Base-by-base conservation (phyloP, 2,113 vertebrate genomes). In the Hippocampus abdominalis region DNA sequence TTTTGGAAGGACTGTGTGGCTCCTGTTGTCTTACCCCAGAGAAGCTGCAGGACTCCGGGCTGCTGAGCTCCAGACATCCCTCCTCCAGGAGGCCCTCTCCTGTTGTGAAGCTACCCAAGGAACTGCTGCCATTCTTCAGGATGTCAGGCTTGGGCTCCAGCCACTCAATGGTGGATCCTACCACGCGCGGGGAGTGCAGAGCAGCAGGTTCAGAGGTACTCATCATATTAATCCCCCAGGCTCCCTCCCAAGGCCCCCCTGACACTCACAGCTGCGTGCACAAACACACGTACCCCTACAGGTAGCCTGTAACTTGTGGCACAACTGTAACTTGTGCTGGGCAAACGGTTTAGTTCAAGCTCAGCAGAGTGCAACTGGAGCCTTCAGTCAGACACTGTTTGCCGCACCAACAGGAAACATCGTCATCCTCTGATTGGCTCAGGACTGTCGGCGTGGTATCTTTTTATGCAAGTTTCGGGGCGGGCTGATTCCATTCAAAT, bases 91-190 rank as follows among this genome's bases (percentile, higher is more conserved):
- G 91, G 72, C 82, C 91, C 74, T 92, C 87, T 68, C 92, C 94
- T 2, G 89, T 64, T 11, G 91, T 76, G 76, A 95, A 94, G 88
- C 92, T 90, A 65, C 91, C 92, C 80, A 93, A 91, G 2, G 83
- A 84, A 65, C 91, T 74, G 76, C 86, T 91, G 89, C 94, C 96
- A 90, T 98, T 97, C 92, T 95, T 96, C 90, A 96, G 94, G 88
- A 95, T 90, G 84, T 97, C 95, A 11, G 94, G 93, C 90, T 97
- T 98, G 84, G 95, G 95, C 86, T 98, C 96, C 91, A 97, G 87
- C 97, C 97, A 99, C 86, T 93, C 96, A 64, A 98, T 95, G 46
- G 94, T 94, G 8, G 95, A 91, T 77, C 95, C 97, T 98, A 92
- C 77, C 84, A 91, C 71, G 74, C 77, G 81, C 8, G 60, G 75